phyloP scores from a whole-genome alignment of 1,140 invertebrate species.

The Lamellibrachia luymesi region DNA sequence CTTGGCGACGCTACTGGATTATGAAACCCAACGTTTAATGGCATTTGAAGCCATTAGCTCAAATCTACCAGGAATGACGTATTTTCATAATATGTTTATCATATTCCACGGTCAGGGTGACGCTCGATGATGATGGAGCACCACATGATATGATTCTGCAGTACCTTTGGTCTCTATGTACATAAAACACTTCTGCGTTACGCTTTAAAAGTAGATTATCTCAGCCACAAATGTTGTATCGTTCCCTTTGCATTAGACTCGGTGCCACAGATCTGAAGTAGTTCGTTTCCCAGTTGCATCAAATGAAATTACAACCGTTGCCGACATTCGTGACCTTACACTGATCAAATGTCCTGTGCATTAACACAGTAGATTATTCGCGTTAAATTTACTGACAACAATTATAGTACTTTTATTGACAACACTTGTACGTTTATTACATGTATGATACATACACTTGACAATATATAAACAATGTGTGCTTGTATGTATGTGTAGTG shows the following conservation, averaged over 20 bases:
- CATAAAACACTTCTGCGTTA: background rate
- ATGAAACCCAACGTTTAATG: background rate
- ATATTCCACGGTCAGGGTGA: background rate
- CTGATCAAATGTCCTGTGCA: too few relatives aligned
- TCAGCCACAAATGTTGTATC: background rate
- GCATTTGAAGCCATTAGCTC: background rate
- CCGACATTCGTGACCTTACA: too few relatives aligned
- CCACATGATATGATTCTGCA: background rate
- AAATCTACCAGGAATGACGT: background rate
- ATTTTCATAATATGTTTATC: background rate
- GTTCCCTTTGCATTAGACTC: background rate
- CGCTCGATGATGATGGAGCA: background rate
- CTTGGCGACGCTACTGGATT: background rate
- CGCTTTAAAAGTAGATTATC: background rate
- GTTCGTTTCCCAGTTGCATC: background rate
- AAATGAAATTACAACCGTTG: background rate
- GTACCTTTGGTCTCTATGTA: background rate
- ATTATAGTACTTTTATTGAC: too few relatives aligned
- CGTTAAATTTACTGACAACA: too few relatives aligned
- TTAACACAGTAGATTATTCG: too few relatives aligned
- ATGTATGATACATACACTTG: too few relatives aligned
- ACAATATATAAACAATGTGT: too few relatives aligned
- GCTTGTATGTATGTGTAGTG: too few relatives aligned
- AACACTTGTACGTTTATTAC: too few relatives aligned
- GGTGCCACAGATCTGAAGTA: background rate